These are phyloP conservation scores for Bombus huntii DNA, from an alignment of 1,140 invertebrate genomes.

Conservation along the genomic window DNA sequence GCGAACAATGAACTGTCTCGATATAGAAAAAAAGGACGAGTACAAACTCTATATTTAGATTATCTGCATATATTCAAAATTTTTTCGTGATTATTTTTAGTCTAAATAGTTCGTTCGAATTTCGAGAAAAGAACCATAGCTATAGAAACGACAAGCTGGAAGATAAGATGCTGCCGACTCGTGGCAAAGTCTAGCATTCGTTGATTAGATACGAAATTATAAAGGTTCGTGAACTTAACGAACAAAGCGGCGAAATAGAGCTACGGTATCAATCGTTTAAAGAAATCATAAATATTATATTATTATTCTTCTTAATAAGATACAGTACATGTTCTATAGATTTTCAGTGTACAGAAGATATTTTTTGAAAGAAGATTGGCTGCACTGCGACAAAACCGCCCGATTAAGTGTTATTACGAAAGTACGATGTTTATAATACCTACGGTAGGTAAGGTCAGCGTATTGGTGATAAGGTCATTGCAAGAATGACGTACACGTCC, in stretches of 20 bases:
- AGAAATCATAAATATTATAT: not conserved
- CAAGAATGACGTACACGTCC: constrained; percentile 36
- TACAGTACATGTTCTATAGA: no score
- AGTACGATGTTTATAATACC: constrained; percentile 11
- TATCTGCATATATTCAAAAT: not conserved
- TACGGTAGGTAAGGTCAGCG: constrained; percentile 42
- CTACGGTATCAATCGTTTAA: not conserved
- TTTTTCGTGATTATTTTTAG: not conserved
- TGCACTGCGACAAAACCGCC: not conserved
- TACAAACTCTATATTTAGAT: not conserved
- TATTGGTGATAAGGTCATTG: constrained; percentile 38
- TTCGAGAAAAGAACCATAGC: constrained; percentile 7
- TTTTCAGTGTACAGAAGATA: not conserved
- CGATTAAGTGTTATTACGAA: constrained; percentile 28
- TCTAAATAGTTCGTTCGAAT: constrained; percentile 2
- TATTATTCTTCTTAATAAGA: not conserved
- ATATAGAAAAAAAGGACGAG: not conserved
- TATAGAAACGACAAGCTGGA: not conserved
- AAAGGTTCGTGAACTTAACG: constrained; percentile 33
- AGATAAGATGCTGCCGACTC: constrained; percentile 25
- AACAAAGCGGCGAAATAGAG: constrained; percentile 1
- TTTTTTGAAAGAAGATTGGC: constrained; percentile 3
- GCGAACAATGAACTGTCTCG: not conserved
- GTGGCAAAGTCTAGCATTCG: constrained; percentile 36
- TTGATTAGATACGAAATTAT: constrained; percentile 49